Base-by-base conservation (phyloP, 2,888 invertebrate genomes). In the Mantis religiosa region DNA sequence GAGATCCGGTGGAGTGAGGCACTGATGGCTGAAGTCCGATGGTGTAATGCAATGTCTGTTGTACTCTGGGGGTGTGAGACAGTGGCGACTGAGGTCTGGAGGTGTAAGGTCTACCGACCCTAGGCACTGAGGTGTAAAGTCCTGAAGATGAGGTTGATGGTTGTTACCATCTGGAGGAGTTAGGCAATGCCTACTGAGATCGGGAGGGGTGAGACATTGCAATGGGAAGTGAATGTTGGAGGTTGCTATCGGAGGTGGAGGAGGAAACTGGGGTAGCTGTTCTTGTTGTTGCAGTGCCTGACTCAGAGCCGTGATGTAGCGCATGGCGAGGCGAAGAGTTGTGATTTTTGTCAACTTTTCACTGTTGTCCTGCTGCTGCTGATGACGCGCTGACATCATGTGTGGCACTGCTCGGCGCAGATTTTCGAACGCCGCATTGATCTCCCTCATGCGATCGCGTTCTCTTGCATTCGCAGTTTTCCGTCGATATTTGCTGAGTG, bases 391-490 rank as follows among this genome's bases (percentile, higher is more conserved):
- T 7, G 84, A 84, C 9, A 88, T 88, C 28, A 91, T 89, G 81
- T 91, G 94, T 12, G 98, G 98, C 20, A 98, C 96, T 34, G 96
- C 97, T 27, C 95, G 94, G 34, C 97, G 94, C 14, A 98, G 94
- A 2, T 96, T 95, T 92, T 98, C 98, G 93, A 98, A 98, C 1
- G 98, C 98, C 90, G 95, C 95, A 93, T 98, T 98, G 91, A 98
- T 98, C 92, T 98, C 98, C 87, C 97, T 94, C 98, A 98, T 98
- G 89, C 98, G 95, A 91, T 96, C 96, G 71, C 98, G 93, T 92
- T 98, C 98, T 54, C 98, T 93, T 0, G 98, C 97, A 93, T 98
- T 98, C 25, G 98, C 98, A 0, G 98, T 98, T 94, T 97, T 97
- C 91, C 98, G 95, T 41, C 98, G 94, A 93, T 98, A 98, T 93